Percentiles rank a stretch among this genome's conserved stretches.
Evolutionary conservation across 2,888 invertebrate genomes (phyloP).

Genomic region (Apeira syringaria): DNA sequence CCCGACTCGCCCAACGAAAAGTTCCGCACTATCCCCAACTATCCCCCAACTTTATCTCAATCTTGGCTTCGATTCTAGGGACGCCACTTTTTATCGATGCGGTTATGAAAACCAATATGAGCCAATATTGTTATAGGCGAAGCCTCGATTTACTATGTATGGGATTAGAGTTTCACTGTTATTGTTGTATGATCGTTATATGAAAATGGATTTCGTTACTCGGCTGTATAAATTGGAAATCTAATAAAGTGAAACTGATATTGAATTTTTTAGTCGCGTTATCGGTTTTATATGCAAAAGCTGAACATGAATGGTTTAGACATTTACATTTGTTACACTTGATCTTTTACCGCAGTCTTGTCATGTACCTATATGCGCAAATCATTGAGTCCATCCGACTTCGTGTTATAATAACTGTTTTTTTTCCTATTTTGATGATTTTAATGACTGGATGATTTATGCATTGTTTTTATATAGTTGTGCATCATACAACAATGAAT

Average conservation of each 20-base stretch:
- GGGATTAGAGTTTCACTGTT: constrained; percentile 39
- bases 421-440: too few species aligned
- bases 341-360: too few species aligned
- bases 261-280: constrained; percentile 15
- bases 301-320: too few species aligned
- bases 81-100: constrained; percentile 55
- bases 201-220: constrained; percentile 29
- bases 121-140: constrained; percentile 50
- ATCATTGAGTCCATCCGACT: too few species aligned
- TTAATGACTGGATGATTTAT: too few species aligned
- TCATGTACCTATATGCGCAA: too few species aligned
- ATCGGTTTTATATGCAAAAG: too few species aligned
- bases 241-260: constrained; percentile 16
- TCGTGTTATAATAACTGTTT: too few species aligned
- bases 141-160: constrained; percentile 46
- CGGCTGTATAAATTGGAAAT: constrained; percentile 19
- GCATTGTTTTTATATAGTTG: too few species aligned
- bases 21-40: constrained; percentile 66
- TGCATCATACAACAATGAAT: too few species aligned
- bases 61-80: constrained; percentile 68
- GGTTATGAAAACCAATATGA: constrained; percentile 57
- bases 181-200: constrained; percentile 35
- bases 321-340: too few species aligned
- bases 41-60: constrained; percentile 76
- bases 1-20: constrained; percentile 66